Percentiles rank a stretch among this genome's conserved stretches.
phyloP scores from a whole-genome alignment of 1,140 invertebrate species.

The Drosophila bocki region DNA sequence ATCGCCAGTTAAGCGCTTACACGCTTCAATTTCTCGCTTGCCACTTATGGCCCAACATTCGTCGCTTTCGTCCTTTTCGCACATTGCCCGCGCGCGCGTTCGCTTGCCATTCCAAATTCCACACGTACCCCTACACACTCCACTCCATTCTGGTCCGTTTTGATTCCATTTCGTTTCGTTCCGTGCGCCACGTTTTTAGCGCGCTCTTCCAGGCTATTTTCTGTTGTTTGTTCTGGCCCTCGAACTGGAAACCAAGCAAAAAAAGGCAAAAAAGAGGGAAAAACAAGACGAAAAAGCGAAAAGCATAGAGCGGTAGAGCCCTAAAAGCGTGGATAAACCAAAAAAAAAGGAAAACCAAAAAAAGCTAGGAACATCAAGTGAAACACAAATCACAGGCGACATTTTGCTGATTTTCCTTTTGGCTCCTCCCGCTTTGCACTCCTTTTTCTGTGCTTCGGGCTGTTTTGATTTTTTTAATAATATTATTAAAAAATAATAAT shows the following conservation, averaged over 20 bases:
- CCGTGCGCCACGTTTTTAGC: slow-evolving; percentile 40
- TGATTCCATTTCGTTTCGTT: slow-evolving; percentile 27
- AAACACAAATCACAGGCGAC: slow-evolving; percentile 22
- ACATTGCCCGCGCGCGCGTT: slow-evolving; percentile 9
- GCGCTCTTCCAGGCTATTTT: slow-evolving; percentile 42
- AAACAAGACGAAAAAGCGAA: slow-evolving; percentile 6
- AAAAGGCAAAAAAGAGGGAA: slow-evolving; percentile 3
- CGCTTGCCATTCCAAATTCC: slow-evolving; percentile 32
- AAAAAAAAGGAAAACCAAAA: slow-evolving; percentile 4
- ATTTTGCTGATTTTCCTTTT: slow-evolving; percentile 15
- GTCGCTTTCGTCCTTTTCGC: slow-evolving; percentile 47
- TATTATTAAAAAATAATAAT: not conserved
- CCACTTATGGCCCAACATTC: slow-evolving; percentile 70
- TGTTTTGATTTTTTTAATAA: not conserved
- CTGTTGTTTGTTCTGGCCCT: slow-evolving; percentile 43
- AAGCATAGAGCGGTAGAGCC: slow-evolving; percentile 14
- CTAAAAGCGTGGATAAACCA: slow-evolving; percentile 4
- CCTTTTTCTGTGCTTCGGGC: not conserved
- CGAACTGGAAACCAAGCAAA: slow-evolving; percentile 41
- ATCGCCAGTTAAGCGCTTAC: slow-evolving; percentile 80
- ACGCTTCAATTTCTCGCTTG: slow-evolving; percentile 79
- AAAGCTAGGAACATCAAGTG: slow-evolving; percentile 24
- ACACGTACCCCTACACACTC: not conserved
- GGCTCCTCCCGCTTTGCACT: not conserved
- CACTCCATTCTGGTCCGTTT: slow-evolving; percentile 14